phyloP scores from a whole-genome alignment of 2,113 vertebrate genomes.

The Hypocryptadius cinnamomeus region DNA sequence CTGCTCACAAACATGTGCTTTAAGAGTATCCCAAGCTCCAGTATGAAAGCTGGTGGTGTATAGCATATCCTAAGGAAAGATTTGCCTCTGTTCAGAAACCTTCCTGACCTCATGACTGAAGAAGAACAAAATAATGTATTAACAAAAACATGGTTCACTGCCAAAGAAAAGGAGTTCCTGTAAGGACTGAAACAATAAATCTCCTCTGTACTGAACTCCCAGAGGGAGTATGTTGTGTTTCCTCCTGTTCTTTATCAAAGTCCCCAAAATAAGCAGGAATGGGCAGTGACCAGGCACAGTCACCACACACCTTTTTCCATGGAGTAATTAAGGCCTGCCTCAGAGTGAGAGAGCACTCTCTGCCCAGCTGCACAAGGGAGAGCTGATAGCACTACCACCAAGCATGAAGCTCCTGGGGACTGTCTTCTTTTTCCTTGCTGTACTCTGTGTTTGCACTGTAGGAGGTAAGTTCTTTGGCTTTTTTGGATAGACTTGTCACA shows the following conservation, averaged over 20 bases:
- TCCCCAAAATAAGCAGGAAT: conserved; percentile 76
- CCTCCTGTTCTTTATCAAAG: conserved; percentile 80
- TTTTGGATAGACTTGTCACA: neutral
- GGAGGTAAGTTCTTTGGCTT: conserved; percentile 53
- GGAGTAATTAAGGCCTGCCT: conserved; percentile 55
- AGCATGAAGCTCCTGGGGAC: conserved; percentile 59
- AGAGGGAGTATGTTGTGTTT: conserved; percentile 73
- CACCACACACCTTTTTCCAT: conserved; percentile 69
- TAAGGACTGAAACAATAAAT: conserved; percentile 79
- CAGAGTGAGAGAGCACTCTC: conserved; percentile 20
- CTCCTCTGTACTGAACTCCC: conserved; percentile 76
- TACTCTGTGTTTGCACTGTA: neutral
- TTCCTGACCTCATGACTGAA: conserved; percentile 66
- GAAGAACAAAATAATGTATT: conserved; percentile 72
- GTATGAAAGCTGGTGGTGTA: conserved; percentile 22
- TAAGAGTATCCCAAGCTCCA: neutral
- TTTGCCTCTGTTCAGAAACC: conserved; percentile 54
- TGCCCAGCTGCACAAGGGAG: conserved; percentile 19
- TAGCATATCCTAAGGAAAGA: conserved; percentile 46
- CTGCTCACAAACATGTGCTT: neutral
- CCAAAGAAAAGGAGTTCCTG: conserved; percentile 80
- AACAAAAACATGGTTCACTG: conserved; percentile 74
- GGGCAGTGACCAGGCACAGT: conserved; percentile 55
- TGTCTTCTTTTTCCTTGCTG: conserved; percentile 37
- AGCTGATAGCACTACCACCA: neutral